These are phyloP conservation scores for Lophochroa leadbeateri DNA, from an alignment of 2,113 vertebrate species.

Conservation along the genomic window DNA sequence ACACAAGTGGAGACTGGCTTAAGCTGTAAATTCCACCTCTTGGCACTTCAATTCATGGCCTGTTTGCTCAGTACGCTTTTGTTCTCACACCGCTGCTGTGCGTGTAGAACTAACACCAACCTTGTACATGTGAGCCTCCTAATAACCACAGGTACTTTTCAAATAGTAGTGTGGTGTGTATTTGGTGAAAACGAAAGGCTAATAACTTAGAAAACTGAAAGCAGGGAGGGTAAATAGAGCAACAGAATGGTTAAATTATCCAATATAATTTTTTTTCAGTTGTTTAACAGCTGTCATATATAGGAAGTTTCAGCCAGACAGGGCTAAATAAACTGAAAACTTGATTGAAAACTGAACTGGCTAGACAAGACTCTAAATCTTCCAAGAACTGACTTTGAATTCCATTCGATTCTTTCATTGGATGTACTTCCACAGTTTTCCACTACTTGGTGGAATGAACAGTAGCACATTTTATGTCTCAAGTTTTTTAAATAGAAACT, in stretches of 20 bases:
- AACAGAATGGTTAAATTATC: not conserved
- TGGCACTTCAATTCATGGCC: not conserved
- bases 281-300: not conserved
- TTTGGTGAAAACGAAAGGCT: not conserved
- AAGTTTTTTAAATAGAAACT: conserved; percentile 41
- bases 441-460: conserved; percentile 4
- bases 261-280: not conserved
- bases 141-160: not conserved
- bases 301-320: not conserved
- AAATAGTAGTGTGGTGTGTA: fast-evolving
- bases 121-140: not conserved
- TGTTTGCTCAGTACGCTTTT: not conserved
- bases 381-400: conserved; percentile 34
- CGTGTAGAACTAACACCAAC: not conserved
- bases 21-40: not conserved
- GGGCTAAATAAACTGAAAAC: not conserved
- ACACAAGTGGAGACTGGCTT: not conserved
- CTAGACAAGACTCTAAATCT: conserved; percentile 3
- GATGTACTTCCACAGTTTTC: conserved; percentile 3
- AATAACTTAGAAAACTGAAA: not conserved
- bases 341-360: conserved; percentile 17
- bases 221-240: not conserved
- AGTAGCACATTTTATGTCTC: conserved; percentile 20
- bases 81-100: not conserved
- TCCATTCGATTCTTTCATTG: not conserved